Evolutionary conservation across 2,113 vertebrate species (phyloP).

Genomic region (Steatornis caripensis): DNA sequence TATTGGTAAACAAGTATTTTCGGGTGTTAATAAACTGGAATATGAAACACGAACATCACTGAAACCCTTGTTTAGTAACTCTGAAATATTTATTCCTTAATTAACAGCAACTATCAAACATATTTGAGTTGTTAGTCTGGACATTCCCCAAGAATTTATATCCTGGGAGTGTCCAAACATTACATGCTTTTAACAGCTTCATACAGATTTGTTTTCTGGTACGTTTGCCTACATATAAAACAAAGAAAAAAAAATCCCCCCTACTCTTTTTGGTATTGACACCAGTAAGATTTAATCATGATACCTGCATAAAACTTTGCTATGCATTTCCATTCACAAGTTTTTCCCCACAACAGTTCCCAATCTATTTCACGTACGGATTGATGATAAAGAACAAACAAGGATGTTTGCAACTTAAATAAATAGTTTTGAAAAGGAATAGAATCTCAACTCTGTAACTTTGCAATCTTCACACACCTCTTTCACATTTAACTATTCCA

Average conservation of each 20-base stretch:
- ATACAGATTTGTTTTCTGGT: background rate
- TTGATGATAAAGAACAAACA: background rate
- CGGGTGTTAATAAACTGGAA: background rate
- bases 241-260: background rate
- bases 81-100: background rate
- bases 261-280: background rate
- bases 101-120: background rate
- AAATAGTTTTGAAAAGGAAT: background rate
- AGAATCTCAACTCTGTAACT: background rate
- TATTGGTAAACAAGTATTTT: background rate
- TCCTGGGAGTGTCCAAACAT: background rate
- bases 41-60: background rate
- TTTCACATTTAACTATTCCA: background rate
- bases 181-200: background rate
- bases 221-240: background rate
- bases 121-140: background rate
- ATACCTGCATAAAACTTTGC: background rate
- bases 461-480: background rate
- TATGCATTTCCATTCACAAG: background rate
- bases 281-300: background rate
- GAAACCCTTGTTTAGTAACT: background rate
- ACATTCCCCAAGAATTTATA: background rate
- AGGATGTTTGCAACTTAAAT: background rate
- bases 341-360: background rate
- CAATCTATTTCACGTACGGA: accelerated